Evolutionary conservation across 1,140 invertebrate genomes (phyloP).

Genomic region (Caenorhabditis inopinata): DNA sequence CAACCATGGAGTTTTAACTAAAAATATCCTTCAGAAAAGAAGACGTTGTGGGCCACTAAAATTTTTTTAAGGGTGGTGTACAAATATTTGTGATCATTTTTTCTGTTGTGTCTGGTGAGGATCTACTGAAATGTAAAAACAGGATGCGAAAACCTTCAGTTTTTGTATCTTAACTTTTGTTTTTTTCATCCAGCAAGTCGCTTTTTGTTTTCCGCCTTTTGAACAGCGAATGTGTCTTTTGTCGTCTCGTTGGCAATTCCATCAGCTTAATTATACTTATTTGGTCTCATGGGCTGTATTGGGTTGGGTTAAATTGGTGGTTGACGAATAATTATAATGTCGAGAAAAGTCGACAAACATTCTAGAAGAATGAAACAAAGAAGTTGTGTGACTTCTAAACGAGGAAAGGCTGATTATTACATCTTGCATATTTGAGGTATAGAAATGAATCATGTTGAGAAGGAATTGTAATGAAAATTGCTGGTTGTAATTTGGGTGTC

Average conservation of each 20-base stretch:
- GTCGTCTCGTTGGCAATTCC: constrained; percentile 2
- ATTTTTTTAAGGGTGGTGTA: too few relatives aligned
- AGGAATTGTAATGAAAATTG: background rate
- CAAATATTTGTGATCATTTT: too few relatives aligned
- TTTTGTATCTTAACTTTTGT: too few relatives aligned
- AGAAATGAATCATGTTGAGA: constrained; percentile 1
- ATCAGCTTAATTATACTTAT: constrained; percentile 28
- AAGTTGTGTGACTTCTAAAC: background rate
- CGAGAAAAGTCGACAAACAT: constrained; percentile 32
- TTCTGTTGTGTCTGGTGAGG: too few relatives aligned
- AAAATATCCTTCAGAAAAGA: too few relatives aligned
- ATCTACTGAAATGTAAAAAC: too few relatives aligned
- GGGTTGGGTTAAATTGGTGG: background rate
- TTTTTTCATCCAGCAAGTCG: background rate
- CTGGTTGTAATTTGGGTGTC: background rate
- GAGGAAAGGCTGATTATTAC: constrained; percentile 5
- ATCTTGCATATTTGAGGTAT: constrained; percentile 27
- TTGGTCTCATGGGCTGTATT: background rate
- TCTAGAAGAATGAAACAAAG: constrained; percentile 27
- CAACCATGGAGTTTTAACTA: too few relatives aligned
- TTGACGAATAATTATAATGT: constrained; percentile 2
- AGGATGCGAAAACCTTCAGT: too few relatives aligned
- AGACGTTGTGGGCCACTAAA: too few relatives aligned
- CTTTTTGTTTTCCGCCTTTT: background rate
- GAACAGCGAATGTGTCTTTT: background rate